phyloP scores from a whole-genome alignment of 2,797 vertebrate genomes.

The Galago senegalensis region DNA sequence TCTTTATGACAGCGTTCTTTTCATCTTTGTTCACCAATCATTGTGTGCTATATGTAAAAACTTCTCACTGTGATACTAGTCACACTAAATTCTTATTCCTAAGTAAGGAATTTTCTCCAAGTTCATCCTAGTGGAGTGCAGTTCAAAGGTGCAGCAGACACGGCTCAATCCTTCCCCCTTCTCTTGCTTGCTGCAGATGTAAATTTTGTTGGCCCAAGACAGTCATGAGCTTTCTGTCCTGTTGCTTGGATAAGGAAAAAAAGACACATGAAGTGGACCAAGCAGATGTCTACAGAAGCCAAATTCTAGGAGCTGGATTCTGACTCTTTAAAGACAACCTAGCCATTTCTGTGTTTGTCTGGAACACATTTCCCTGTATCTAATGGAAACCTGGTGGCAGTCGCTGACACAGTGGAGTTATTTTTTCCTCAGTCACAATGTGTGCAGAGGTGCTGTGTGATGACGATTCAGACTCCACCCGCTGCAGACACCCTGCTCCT shows the following conservation, averaged over 20 bases:
- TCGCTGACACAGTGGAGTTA: not conserved
- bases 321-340: not conserved
- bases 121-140: no score
- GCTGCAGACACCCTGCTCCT: no score
- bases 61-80: not conserved
- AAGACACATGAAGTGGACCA: not conserved
- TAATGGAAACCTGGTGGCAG: not conserved
- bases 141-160: not conserved
- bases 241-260: not conserved
- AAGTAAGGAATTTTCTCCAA: not conserved
- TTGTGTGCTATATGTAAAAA: not conserved
- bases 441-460: not conserved
- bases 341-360: not conserved
- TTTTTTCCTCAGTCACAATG: not conserved
- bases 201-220: not conserved
- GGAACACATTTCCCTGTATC: no score
- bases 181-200: not conserved
- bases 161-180: no score
- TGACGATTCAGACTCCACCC: accelerated
- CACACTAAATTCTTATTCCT: not conserved
- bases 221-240: not conserved
- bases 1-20: not conserved
- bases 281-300: not conserved
- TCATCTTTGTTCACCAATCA: not conserved
- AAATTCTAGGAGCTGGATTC: not conserved